Evolutionary conservation across 2,113 vertebrate genomes (phyloP), one percentile per base, ranked within the genome.

Genomic region (Probosciger aterrimus): DNA sequence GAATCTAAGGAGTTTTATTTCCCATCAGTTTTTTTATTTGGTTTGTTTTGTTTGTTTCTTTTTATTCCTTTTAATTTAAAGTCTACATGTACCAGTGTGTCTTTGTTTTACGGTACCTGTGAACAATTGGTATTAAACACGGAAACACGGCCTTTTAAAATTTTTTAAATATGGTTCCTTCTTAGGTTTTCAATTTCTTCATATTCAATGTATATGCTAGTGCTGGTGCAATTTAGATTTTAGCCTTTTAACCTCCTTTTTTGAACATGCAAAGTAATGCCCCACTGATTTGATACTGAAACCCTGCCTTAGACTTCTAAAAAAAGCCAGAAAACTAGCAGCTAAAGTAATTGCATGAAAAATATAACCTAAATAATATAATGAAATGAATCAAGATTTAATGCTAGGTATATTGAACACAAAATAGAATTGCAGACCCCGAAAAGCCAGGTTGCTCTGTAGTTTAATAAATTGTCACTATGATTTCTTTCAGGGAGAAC

Each of bases 401-500:
- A 98, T 98, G 98, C 97, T 98, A 98, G 98, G 97, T 97, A 94
- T 98, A 97, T 97, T 98, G 97, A 98, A 96, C 97, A 97, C 97
- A 98, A 97, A 89, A 96, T 97, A 97, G 98, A 98, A 97, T 98
- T 99, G 98, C 98, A 99, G 99, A 99, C 99, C 99, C 98, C 97
- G 94, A 98, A 99, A 99, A 99, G 98, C 98, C 99, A 99, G 99
- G 99, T 99, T 99, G 99, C 99, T 99, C 99, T 99, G 99, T 99
- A 99, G 99, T 99, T 98, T 99, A 99, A 99, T 99, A 99, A 99
- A 99, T 99, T 99, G 98, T 99, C 99, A 99, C 99, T 99, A 99
- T 99, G 98, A 98, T 99, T 99, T 99, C 99, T 99, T 99, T 99
- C 99, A 99, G 99, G 99, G 99, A 99, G 99, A 99, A 99, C 99